Conservation (phyloP, 2,888 invertebrate species). For the Synergus itoensis region DNA sequence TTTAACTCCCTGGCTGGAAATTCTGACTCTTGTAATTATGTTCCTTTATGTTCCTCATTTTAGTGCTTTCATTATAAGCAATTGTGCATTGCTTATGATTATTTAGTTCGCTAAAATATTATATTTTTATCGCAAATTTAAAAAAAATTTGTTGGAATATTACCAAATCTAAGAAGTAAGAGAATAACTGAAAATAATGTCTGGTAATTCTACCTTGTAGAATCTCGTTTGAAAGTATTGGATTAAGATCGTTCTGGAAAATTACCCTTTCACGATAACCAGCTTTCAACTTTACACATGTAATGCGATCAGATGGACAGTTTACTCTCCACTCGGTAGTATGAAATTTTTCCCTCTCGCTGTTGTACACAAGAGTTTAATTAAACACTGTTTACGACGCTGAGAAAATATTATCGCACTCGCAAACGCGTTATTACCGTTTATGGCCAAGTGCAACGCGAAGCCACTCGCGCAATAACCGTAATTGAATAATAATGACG, state of each 20-base stretch:
- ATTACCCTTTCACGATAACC: neutral
- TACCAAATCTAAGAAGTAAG: too few relatives aligned
- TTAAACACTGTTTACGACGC: conserved; percentile 25
- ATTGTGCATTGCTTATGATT: too few relatives aligned
- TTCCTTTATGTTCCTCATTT: too few relatives aligned
- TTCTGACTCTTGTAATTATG: neutral
- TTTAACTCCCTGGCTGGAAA: neutral
- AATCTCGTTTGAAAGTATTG: neutral
- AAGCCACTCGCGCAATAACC: conserved; percentile 16
- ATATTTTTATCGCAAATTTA: too few relatives aligned
- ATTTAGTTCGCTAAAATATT: too few relatives aligned
- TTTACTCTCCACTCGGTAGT: neutral
- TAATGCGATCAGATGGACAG: neutral
- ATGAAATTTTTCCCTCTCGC: neutral
- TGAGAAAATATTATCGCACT: conserved; percentile 40
- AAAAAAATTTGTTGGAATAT: too few relatives aligned
- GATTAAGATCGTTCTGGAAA: neutral
- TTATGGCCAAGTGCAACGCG: conserved; percentile 14
- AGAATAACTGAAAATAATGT: too few relatives aligned
- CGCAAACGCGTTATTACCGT: conserved; percentile 28
- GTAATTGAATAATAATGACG: conserved; percentile 37
- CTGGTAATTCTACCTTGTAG: neutral
- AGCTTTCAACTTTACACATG: neutral
- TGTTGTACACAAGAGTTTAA: conserved; percentile 16
- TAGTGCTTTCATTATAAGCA: too few relatives aligned